Percentiles rank a stretch among this genome's conserved stretches.
These are phyloP conservation scores for Agonopterix subpropinquella DNA, from an alignment of 2,888 invertebrate genomes.

Conservation along the genomic window DNA sequence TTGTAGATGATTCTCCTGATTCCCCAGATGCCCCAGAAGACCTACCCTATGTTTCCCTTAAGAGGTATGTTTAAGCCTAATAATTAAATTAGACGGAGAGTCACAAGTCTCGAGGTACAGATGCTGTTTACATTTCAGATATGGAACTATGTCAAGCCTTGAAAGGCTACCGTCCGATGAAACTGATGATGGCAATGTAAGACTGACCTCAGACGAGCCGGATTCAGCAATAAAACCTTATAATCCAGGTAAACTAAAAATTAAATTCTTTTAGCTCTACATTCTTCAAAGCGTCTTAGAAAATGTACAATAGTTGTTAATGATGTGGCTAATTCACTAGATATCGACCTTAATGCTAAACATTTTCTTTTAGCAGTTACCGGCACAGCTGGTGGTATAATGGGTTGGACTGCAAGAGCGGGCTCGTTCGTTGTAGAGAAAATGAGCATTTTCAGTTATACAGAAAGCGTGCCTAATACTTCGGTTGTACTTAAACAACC, in stretches of 20 bases:
- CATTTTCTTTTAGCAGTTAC: slow-evolving; percentile 25
- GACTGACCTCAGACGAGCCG: slow-evolving; percentile 56
- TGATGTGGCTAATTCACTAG: neutral
- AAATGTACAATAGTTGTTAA: neutral
- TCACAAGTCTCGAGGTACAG: neutral
- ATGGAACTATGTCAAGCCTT: slow-evolving; percentile 84
- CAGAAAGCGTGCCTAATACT: slow-evolving; percentile 61
- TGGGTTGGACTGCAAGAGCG: slow-evolving; percentile 87
- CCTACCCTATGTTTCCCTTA: slow-evolving; percentile 83
- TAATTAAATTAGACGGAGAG: no score
- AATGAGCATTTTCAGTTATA: slow-evolving; percentile 77
- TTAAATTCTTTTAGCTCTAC: neutral
- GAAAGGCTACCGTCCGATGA: slow-evolving; percentile 81
- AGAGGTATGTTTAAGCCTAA: slow-evolving; percentile 51
- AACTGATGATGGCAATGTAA: slow-evolving; percentile 73
- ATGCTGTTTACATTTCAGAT: slow-evolving; percentile 44
- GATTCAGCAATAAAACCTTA: slow-evolving; percentile 43
- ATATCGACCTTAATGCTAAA: no score
- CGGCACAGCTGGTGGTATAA: slow-evolving; percentile 68
- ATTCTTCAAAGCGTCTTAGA: no score
- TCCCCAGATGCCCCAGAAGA: slow-evolving; percentile 82
- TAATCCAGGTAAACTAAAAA: slow-evolving; percentile 36
- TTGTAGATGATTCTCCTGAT: slow-evolving; percentile 80
- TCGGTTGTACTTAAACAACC: slow-evolving; percentile 66
- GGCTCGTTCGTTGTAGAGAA: slow-evolving; percentile 89